Base-by-base conservation (phyloP, 2,113 vertebrate genomes). In the Engraulis encrasicolus region DNA sequence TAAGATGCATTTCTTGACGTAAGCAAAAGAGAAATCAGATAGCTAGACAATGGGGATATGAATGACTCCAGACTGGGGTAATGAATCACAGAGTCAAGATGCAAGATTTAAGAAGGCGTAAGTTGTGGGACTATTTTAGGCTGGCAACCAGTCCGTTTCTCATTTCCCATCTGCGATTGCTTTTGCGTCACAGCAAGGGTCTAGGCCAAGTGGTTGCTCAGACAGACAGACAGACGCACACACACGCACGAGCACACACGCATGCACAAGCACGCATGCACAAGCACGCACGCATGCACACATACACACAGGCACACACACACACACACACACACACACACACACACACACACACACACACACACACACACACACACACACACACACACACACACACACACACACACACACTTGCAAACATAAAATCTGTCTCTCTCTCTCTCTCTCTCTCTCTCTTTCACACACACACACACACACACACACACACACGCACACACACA, bases 171-270 rank as follows among this genome's bases (percentile, higher is more conserved):
- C 61, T 71, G 61, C 31, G 27, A 23, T 34, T 71, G 61, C 31
- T 31, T 34, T 71, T 71, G 61, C 61, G 61, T 71, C 61, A 71
- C 61, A 71, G 23, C 17, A 31, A 71, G 61, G 61, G 27, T 71
- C 61, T 71, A 15, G 27, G 61, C n/a, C n/a, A n/a, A n/a, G 27
- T 71, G 61, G 27, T 71, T 9, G 61, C 61, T n/a, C n/a, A 31
- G 61, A 71, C 40, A 45, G 4, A 45, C 4, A 45, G 4, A 45
- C 40, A 45, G 4, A 5, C 40, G 3, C 40, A 45, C 40, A 5
- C 4, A 5, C 40, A n/a, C n/a, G n/a, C n/a, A n/a, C n/a, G n/a
- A n/a, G n/a, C n/a, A n/a, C n/a, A n/a, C n/a, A n/a, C n/a, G n/a
- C n/a, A n/a, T n/a, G n/a, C n/a, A n/a, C n/a, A n/a, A n/a, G 14